These are phyloP conservation scores for Oryzias celebensis DNA, from an alignment of 2,113 vertebrate genomes.

Conservation along the genomic window DNA sequence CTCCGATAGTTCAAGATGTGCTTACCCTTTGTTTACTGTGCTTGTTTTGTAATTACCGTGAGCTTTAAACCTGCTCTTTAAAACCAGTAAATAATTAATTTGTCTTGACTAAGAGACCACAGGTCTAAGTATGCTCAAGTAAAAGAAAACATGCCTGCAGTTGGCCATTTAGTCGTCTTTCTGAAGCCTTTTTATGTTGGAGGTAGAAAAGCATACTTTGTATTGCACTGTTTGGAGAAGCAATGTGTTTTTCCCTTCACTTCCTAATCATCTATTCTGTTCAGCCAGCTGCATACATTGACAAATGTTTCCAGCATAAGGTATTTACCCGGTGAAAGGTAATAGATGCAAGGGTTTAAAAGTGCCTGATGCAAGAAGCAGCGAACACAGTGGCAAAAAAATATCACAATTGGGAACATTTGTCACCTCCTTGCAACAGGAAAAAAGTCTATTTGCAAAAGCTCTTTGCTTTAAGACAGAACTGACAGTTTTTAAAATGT, in stretches of 20 bases:
- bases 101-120: slow-evolving; percentile 20
- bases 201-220: slow-evolving; percentile 46
- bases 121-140: slow-evolving; percentile 12
- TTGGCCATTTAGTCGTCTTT: slow-evolving; percentile 25
- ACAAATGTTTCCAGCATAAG: slow-evolving; percentile 82
- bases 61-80: slow-evolving; percentile 31
- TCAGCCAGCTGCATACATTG: slow-evolving; percentile 80
- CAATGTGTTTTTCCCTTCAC: slow-evolving; percentile 72
- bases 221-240: slow-evolving; percentile 67
- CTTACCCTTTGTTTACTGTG: slow-evolving; percentile 38
- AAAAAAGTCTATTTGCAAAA: slow-evolving; percentile 36
- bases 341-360: slow-evolving; percentile 78
- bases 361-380: slow-evolving; percentile 71
- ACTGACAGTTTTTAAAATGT: background rate
- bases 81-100: slow-evolving; percentile 44
- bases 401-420: slow-evolving; percentile 56
- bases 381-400: slow-evolving; percentile 56
- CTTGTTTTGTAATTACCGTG: slow-evolving; percentile 30
- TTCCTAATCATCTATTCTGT: slow-evolving; percentile 83
- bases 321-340: slow-evolving; percentile 80
- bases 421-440: slow-evolving; percentile 41
- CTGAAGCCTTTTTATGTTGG: slow-evolving; percentile 27
- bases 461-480: slow-evolving; percentile 5
- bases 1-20: slow-evolving; percentile 20
- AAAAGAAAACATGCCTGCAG: slow-evolving; percentile 6